Evolutionary conservation across 2,797 vertebrate genomes (phyloP).

Genomic region (Parauchenoglanis punctatus): DNA sequence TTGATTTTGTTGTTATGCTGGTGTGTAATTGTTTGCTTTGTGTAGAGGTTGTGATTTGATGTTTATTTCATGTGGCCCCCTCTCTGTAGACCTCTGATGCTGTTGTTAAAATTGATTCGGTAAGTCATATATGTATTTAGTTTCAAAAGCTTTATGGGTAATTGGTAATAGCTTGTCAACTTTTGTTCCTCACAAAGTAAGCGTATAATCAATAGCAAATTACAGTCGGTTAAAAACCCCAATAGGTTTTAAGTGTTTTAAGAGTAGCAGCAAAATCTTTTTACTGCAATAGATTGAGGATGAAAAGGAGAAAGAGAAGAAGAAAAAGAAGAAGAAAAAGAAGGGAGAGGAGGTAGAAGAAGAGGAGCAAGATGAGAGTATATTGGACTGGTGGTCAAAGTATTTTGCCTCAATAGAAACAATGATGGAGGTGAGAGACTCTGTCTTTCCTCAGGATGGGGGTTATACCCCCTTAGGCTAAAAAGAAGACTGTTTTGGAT

Average conservation of each 20-base stretch:
- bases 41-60: conserved; percentile 43
- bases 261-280: background rate
- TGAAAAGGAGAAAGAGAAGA: conserved; percentile 76
- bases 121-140: conserved; percentile 72
- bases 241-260: background rate
- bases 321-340: conserved; percentile 92
- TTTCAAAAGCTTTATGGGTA: background rate
- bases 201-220: background rate
- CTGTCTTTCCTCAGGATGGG: background rate
- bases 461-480: background rate
- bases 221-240: background rate
- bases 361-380: conserved; percentile 89
- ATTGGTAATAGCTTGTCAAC: background rate
- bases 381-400: conserved; percentile 99
- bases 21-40: conserved; percentile 16
- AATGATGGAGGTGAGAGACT: conserved; percentile 86
- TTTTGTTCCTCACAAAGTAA: background rate
- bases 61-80: conserved; percentile 63
- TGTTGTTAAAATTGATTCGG: conserved; percentile 94
- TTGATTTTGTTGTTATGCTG: conserved; percentile 19
- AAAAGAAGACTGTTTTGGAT: background rate
- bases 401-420: conserved; percentile 97
- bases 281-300: conserved; percentile 78
- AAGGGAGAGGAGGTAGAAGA: conserved; percentile 84
- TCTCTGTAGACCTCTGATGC: conserved; percentile 87